Conservation (phyloP, 1,140 invertebrate species). For the Megathymus violae region DNA sequence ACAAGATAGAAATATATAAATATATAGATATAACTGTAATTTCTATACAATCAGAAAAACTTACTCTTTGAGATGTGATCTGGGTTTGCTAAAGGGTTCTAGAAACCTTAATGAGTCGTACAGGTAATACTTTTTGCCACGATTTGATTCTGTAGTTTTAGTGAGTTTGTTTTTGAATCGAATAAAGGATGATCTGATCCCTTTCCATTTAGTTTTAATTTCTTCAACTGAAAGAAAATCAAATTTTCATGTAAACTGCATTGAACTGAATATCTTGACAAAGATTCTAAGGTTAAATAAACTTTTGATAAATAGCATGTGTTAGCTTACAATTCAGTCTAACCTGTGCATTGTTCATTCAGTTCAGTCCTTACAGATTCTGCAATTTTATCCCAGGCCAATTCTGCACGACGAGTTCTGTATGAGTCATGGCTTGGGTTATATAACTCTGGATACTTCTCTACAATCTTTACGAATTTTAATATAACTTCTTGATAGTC, state of each 20-base stretch:
- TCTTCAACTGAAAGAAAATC: slow-evolving; percentile 46
- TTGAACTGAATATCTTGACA: too few relatives aligned
- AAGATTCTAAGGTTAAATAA: too few relatives aligned
- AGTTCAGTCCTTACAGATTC: slow-evolving; percentile 40
- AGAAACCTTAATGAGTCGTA: slow-evolving; percentile 46
- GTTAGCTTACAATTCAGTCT: too few relatives aligned
- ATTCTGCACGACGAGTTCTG: slow-evolving; percentile 26
- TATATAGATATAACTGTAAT: not conserved
- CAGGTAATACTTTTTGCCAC: slow-evolving; percentile 48
- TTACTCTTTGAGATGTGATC: slow-evolving; percentile 37
- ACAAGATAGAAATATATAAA: slow-evolving; percentile 1
- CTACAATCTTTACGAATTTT: slow-evolving; percentile 44
- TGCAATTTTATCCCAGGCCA: slow-evolving; percentile 42
- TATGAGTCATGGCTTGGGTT: slow-evolving; percentile 36
- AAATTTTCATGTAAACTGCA: not conserved
- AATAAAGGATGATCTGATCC: slow-evolving; percentile 48
- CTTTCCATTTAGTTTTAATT: slow-evolving; percentile 51
- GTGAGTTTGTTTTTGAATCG: slow-evolving; percentile 46
- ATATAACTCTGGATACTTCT: slow-evolving; percentile 47
- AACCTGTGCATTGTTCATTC: slow-evolving; percentile 43
- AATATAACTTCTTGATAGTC: slow-evolving; percentile 36
- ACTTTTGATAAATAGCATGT: too few relatives aligned
- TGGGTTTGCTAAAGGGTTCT: slow-evolving; percentile 39
- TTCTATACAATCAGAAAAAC: not conserved
- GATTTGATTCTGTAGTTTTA: not conserved